These are phyloP conservation scores for Myripristis jacobus DNA, from an alignment of 2,797 vertebrate genomes.

Conservation along the genomic window DNA sequence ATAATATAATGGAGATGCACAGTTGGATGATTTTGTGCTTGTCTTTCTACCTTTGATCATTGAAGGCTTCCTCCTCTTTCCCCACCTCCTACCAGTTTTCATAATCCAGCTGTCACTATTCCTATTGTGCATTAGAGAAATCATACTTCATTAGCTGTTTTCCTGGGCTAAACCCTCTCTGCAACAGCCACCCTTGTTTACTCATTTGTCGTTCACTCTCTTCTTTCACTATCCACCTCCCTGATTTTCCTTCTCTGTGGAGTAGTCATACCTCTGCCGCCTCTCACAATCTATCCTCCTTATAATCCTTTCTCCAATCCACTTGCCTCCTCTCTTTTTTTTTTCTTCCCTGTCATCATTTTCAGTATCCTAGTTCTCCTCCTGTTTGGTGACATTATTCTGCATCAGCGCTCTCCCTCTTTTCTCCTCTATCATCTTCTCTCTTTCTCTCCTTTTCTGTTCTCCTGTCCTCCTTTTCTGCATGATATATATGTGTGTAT, in stretches of 20 bases:
- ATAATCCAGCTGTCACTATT: too few species aligned
- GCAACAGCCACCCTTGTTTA: neutral
- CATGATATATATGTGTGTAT: too few species aligned
- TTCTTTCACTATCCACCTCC: neutral
- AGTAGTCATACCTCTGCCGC: conserved; percentile 12
- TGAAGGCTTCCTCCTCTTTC: neutral
- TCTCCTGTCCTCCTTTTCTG: neutral
- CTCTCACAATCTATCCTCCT: conserved; percentile 2
- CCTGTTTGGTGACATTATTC: conserved; percentile 20
- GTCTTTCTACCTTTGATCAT: neutral
- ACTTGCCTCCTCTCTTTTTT: conserved; percentile 17
- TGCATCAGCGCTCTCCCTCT: conserved; percentile 14
- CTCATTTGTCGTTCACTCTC: too few species aligned
- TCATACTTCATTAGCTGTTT: neutral
- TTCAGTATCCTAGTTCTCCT: conserved; percentile 12
- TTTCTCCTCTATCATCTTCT: conserved; percentile 19
- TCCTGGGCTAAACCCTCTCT: neutral
- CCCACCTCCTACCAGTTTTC: too few species aligned
- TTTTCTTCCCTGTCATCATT: conserved; percentile 36
- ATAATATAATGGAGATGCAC: too few species aligned
- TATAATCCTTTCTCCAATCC: neutral
- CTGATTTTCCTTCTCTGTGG: neutral
- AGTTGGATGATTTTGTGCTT: too few species aligned
- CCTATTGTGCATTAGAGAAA: neutral
- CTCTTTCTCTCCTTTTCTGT: too few species aligned